Percentiles rank a stretch among this genome's conserved stretches.
These are phyloP conservation scores for Eleginops maclovinus DNA, from an alignment of 2,113 vertebrate genomes.

Conservation along the genomic window DNA sequence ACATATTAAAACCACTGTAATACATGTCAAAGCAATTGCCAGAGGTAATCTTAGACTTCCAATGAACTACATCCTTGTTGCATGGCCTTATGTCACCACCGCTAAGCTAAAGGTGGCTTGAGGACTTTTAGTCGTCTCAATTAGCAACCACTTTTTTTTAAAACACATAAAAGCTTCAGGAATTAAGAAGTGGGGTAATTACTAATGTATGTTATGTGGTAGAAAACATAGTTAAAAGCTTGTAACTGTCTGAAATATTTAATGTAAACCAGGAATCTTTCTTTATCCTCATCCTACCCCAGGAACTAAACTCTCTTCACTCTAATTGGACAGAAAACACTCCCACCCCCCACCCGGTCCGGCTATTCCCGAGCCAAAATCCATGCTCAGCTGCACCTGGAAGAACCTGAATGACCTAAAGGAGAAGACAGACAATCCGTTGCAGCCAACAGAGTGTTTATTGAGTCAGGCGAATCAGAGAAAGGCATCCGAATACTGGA, in stretches of 20 bases:
- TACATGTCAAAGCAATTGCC: no score
- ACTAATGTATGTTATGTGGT: no score
- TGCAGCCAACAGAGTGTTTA: conserved; percentile 6
- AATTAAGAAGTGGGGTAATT: no score
- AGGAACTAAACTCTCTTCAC: not conserved
- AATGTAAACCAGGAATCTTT: not conserved
- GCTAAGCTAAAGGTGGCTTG: no score
- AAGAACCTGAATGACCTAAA: conserved; percentile 46
- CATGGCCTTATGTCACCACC: no score
- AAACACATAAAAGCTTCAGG: no score
- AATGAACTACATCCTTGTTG: no score
- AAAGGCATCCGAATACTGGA: conserved; percentile 27
- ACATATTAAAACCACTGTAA: no score
- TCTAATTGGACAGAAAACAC: not conserved
- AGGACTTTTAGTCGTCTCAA: no score
- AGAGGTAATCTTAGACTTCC: no score
- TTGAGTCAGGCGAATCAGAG: not conserved
- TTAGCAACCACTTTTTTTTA: no score
- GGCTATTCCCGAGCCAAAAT: not conserved
- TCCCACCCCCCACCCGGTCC: not conserved
- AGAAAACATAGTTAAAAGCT: no score
- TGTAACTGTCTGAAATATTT: not conserved
- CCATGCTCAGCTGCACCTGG: conserved; percentile 10
- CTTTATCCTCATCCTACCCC: not conserved
- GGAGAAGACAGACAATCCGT: not conserved